phyloP scores from a whole-genome alignment of 2,888 invertebrate genomes.

The Mimachlamys varia region DNA sequence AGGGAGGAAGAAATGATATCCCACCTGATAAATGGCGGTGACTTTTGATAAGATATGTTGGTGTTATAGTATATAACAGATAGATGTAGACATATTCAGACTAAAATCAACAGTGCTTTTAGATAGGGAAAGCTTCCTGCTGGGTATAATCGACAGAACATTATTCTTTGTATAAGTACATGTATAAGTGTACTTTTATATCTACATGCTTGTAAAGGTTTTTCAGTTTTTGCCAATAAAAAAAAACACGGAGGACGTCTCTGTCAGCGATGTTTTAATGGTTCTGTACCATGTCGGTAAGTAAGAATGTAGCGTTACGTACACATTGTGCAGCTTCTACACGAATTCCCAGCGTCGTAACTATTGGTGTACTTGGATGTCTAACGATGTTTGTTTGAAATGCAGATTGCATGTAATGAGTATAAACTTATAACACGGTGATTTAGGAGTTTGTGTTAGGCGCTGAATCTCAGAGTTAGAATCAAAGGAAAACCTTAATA shows the following conservation, averaged over 20 bases:
- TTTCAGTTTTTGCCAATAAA: neutral
- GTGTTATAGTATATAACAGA: too few species aligned
- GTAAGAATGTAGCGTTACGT: neutral
- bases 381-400: slow-evolving; percentile 31
- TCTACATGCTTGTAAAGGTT: neutral
- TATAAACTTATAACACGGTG: neutral
- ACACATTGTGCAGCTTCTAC: neutral
- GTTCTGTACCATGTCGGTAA: neutral
- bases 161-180: slow-evolving; percentile 27
- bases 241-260: neutral
- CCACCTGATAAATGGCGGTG: too few species aligned
- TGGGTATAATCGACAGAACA: neutral
- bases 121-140: neutral
- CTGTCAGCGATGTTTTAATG: slow-evolving; percentile 24
- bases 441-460: slow-evolving; percentile 5
- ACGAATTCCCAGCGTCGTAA: neutral
- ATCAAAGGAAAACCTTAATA: neutral
- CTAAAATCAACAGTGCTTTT: neutral
- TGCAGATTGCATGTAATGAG: slow-evolving; percentile 17
- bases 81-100: neutral
- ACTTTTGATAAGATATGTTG: too few species aligned
- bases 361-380: neutral
- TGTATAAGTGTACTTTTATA: neutral
- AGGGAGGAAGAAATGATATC: too few species aligned
- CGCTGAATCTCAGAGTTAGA: neutral